Percentiles rank a stretch among this genome's conserved stretches.
Evolutionary conservation across 2,888 invertebrate species (phyloP).

Genomic region (Hartigia nigra): DNA sequence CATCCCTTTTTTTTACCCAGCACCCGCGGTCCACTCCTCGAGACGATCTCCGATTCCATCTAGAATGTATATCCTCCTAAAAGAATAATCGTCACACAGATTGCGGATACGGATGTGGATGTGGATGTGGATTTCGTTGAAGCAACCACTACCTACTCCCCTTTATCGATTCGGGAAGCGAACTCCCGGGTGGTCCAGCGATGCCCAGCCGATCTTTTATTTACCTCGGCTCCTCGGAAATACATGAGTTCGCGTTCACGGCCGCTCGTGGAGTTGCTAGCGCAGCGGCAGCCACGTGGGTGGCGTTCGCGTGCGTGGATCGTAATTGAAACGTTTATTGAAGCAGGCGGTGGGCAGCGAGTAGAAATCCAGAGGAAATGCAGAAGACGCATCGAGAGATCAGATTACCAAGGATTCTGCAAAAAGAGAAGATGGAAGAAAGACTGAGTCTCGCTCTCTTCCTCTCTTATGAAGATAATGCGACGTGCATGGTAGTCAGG

Average conservation of each 20-base stretch:
- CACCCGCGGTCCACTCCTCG: not conserved
- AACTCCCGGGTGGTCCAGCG: slow-evolving; percentile 52
- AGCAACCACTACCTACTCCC: slow-evolving; percentile 20
- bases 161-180: slow-evolving; percentile 56
- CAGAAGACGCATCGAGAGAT: not conserved
- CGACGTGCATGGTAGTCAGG: not conserved
- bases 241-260: slow-evolving; percentile 50
- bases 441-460: not conserved
- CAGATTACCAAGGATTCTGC: not conserved
- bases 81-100: not conserved
- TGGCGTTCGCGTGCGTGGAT: slow-evolving; percentile 53
- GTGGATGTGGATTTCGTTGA: not conserved
- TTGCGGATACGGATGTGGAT: not conserved
- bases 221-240: slow-evolving; percentile 44
- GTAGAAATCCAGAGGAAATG: not conserved
- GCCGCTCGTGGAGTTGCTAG: slow-evolving; percentile 26
- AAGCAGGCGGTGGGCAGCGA: slow-evolving; percentile 13
- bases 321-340: slow-evolving; percentile 59
- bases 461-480: not conserved
- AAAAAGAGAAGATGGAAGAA: not conserved
- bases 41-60: not conserved
- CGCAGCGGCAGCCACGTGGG: slow-evolving; percentile 41
- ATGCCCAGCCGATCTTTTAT: slow-evolving; percentile 42
- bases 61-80: not conserved
- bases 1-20: not conserved